These are phyloP conservation scores for Leptoclinus maculatus DNA, from an alignment of 2,797 vertebrate species.

Conservation along the genomic window DNA sequence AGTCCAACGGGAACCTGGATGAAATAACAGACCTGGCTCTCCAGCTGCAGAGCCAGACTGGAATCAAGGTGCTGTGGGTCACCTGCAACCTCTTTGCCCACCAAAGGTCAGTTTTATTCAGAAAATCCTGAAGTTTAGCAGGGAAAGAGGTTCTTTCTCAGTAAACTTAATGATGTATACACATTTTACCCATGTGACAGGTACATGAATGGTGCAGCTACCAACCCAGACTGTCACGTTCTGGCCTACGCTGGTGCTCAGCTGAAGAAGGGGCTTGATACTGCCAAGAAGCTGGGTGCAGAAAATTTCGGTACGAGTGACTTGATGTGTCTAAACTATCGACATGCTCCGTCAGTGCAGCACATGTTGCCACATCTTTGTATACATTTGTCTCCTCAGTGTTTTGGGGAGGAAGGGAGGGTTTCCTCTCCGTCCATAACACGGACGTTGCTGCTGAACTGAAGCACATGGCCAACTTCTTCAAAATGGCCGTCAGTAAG, in stretches of 20 bases:
- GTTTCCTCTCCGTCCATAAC: constrained; percentile 75
- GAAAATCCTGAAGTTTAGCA: background rate
- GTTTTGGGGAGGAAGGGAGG: constrained; percentile 82
- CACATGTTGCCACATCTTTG: background rate
- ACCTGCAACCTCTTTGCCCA: constrained; percentile 83
- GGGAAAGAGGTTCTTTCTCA: background rate
- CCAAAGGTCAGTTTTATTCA: constrained; percentile 58
- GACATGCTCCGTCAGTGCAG: background rate
- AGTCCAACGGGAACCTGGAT: constrained; percentile 79
- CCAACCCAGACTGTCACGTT: constrained; percentile 80
- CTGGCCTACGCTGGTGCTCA: constrained; percentile 78
- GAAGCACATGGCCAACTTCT: constrained; percentile 81
- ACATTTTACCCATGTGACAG: constrained; percentile 40
- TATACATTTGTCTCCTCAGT: constrained; percentile 55
- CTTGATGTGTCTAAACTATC: background rate
- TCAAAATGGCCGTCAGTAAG: constrained; percentile 80
- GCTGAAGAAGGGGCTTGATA: constrained; percentile 80
- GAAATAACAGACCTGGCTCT: constrained; percentile 79
- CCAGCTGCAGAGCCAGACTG: constrained; percentile 76
- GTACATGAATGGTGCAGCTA: constrained; percentile 82
- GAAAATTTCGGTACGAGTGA: constrained; percentile 75
- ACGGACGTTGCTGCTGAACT: constrained; percentile 77
- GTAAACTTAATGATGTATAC: background rate
- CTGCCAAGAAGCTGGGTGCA: constrained; percentile 80
- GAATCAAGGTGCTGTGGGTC: constrained; percentile 80